Percentiles rank a stretch among this genome's conserved stretches.
Evolutionary conservation across 2,888 invertebrate genomes (phyloP).

Genomic region (Smittia sp.): DNA sequence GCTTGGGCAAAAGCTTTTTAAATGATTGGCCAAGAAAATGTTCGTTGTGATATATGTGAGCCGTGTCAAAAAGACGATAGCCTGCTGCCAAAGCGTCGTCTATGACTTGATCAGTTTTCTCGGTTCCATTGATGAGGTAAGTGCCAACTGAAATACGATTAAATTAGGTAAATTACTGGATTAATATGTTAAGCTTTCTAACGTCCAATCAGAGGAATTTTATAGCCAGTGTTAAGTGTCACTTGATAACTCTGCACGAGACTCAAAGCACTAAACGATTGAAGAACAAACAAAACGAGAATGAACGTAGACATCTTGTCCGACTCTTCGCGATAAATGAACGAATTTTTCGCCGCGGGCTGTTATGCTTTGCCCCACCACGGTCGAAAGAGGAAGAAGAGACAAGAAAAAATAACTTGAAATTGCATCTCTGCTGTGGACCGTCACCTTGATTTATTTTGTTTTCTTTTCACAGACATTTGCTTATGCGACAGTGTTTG

Average conservation of each 20-base stretch:
- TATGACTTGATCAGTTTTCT: constrained; percentile 1
- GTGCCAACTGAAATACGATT: background rate
- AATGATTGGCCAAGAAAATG: constrained; percentile 5
- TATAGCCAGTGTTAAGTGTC: constrained; percentile 28
- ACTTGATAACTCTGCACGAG: background rate
- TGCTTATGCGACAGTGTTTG: background rate
- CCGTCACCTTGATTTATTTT: too few relatives aligned
- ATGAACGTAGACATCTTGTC: too few relatives aligned
- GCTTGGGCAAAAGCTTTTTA: background rate
- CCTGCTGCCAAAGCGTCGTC: constrained; percentile 26
- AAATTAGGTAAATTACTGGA: background rate
- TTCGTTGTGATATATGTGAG: constrained; percentile 21
- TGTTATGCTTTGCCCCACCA: too few relatives aligned
- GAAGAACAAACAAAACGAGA: too few relatives aligned
- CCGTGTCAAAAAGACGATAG: constrained; percentile 31
- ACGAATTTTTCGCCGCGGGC: too few relatives aligned
- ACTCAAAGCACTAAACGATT: background rate
- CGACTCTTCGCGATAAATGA: too few relatives aligned
- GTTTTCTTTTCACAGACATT: too few relatives aligned
- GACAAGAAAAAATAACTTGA: too few relatives aligned
- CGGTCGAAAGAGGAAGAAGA: too few relatives aligned
- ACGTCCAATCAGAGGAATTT: constrained; percentile 36
- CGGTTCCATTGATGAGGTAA: constrained; percentile 21
- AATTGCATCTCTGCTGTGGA: too few relatives aligned
- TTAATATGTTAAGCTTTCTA: background rate